Percentiles rank a stretch among this genome's conserved stretches.
Evolutionary conservation across 1,140 invertebrate genomes (phyloP).

Genomic region (Conus betulinus): DNA sequence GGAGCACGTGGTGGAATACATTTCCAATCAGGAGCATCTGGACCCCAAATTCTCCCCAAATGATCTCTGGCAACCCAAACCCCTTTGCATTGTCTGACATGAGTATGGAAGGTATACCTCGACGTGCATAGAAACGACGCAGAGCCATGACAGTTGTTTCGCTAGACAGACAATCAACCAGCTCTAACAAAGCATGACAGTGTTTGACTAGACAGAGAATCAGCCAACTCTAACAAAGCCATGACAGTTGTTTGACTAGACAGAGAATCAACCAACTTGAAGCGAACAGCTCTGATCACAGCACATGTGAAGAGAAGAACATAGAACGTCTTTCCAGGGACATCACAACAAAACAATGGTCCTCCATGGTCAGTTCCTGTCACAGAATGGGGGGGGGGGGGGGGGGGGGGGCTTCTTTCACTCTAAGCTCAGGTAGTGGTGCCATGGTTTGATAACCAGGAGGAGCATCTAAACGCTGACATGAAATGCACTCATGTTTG

Average conservation of each 20-base stretch:
- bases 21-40: too few species aligned
- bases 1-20: too few species aligned
- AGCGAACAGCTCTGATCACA: slow-evolving; percentile 7
- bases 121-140: too few species aligned
- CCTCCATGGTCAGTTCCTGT: slow-evolving; percentile 18
- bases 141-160: too few species aligned
- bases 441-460: background rate
- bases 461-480: slow-evolving; percentile 12
- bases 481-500: background rate
- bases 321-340: slow-evolving; percentile 7
- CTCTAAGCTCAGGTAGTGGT: slow-evolving; percentile 6
- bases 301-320: slow-evolving; percentile 26
- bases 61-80: too few species aligned
- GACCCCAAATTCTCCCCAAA: too few species aligned
- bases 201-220: too few species aligned
- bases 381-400: background rate
- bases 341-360: slow-evolving; percentile 16
- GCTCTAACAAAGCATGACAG: background rate
- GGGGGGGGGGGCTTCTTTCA: background rate
- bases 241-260: too few species aligned
- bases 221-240: background rate
- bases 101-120: too few species aligned
- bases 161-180: too few species aligned
- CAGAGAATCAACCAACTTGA: background rate
- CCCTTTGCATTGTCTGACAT: too few species aligned